Evolutionary conservation across 2,888 invertebrate species (phyloP).

Genomic region (Charanyca ferruginea): DNA sequence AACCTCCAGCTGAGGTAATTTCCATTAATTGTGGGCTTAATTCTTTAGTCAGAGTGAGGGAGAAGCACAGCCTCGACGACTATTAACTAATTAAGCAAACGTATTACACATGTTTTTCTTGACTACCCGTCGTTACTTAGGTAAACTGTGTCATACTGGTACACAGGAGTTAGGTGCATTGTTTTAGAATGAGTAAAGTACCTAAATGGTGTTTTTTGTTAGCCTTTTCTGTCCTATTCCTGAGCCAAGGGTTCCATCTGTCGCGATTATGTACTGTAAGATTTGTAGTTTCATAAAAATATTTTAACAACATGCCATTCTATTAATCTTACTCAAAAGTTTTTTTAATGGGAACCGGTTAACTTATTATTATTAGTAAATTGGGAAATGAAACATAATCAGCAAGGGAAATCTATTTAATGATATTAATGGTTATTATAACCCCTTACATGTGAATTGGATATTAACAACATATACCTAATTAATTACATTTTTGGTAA

Average conservation of each 20-base stretch:
- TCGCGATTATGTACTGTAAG: no score
- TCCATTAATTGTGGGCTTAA: constrained; percentile 81
- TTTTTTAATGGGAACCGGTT: constrained; percentile 9
- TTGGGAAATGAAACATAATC: constrained; percentile 33
- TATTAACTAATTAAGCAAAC: constrained; percentile 80
- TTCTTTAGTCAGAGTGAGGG: constrained; percentile 73
- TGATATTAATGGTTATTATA: constrained; percentile 16
- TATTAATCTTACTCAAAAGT: constrained; percentile 8
- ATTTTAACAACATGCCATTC: neutral
- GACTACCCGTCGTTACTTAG: constrained; percentile 32
- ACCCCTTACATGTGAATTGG: constrained; percentile 43
- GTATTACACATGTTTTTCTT: constrained; percentile 57
- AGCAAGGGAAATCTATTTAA: constrained; percentile 46
- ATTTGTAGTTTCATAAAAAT: neutral
- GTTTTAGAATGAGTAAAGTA: neutral
- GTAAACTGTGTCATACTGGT: constrained; percentile 28
- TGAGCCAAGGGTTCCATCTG: no score
- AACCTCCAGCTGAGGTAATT: constrained; percentile 83
- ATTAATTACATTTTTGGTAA: constrained; percentile 47
- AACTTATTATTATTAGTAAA: neutral
- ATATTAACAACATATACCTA: constrained; percentile 34
- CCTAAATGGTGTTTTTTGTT: no score
- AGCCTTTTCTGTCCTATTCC: no score
- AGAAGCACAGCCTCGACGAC: constrained; percentile 65
- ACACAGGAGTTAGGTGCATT: constrained; percentile 4